Base-by-base conservation (phyloP, 2,113 vertebrate species). In the Pachycephala philippinensis region DNA sequence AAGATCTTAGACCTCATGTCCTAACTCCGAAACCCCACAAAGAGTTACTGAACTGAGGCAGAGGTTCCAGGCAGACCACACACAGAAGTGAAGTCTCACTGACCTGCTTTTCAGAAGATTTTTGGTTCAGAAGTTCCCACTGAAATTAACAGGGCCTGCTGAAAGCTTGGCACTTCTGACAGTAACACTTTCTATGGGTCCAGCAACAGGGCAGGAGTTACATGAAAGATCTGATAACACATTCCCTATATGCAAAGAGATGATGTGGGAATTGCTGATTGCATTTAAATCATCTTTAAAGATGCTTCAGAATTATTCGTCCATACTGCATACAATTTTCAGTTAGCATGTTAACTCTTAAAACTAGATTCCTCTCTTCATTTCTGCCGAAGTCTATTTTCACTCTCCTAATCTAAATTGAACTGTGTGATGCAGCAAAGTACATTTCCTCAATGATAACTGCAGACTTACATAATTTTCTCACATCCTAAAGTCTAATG, bases 341-440 rank as follows among this genome's bases (percentile, higher is more conserved):
- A 44, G 71, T 80, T 59, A 75, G 31, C 40, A 4, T 75, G 30
- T 81, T 89, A 95, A 78, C 49, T 89, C 74, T 91, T 87, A 71
- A 84, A 92, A 87, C 52, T 64, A 64, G n/a, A 81, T 70, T 85
- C 24, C 13, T 74, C 68, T 88, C 60, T 95, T 83, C 28, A 52
- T 80, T 85, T 78, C 70, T 88, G 27, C 33, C 45, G 71, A 72
- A 57, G 2, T 9, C 15, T 64, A 14, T 84, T 87, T 97, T 90
- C 57, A 61, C 77, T 94, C 69, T 65, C 69, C 76, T 90, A 85
- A 93, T 86, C 69, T 96, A 94, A 96, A 95, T 71, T 94, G 93
- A 95, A 93, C 77, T 82, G 69, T 89, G 40, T 91, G 77, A 87
- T 89, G 65, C 40, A 82, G 81, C 22, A 79, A 93, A 95, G 74